Evolutionary conservation across 2,888 invertebrate species (phyloP).

Genomic region (Carabus problematicus): DNA sequence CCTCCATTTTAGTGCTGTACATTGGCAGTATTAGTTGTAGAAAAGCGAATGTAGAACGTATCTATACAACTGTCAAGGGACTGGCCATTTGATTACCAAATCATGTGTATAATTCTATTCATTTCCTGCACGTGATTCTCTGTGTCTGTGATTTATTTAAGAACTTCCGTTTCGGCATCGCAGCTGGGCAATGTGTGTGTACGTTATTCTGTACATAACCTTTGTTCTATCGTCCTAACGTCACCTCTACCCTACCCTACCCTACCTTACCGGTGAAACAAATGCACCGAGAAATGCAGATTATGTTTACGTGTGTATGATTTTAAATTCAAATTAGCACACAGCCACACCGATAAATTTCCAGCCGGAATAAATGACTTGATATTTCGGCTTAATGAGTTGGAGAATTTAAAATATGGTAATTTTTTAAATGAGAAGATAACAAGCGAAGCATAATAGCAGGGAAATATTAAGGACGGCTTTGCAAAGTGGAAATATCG

Average conservation of each 20-base stretch:
- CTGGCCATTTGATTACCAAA: slow-evolving; percentile 37
- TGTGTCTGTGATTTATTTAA: slow-evolving; percentile 29
- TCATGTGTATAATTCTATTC: slow-evolving; percentile 39
- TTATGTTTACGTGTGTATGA: background rate
- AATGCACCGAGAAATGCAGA: slow-evolving; percentile 7
- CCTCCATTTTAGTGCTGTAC: no score
- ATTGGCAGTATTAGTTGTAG: background rate
- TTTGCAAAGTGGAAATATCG: no score
- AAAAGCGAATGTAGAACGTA: no score
- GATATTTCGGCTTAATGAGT: slow-evolving; percentile 17
- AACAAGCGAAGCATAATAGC: no score
- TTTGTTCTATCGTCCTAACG: slow-evolving; percentile 22
- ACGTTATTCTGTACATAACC: slow-evolving; percentile 21
- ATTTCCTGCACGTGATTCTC: slow-evolving; percentile 21
- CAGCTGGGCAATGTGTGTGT: background rate
- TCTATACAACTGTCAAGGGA: background rate
- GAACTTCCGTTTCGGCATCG: slow-evolving; percentile 6
- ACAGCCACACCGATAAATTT: background rate
- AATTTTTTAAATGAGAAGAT: slow-evolving; percentile 11
- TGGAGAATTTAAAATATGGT: slow-evolving; percentile 19
- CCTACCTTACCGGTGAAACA: background rate
- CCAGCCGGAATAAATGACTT: slow-evolving; percentile 10
- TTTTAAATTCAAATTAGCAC: slow-evolving; percentile 24
- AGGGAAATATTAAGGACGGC: no score
- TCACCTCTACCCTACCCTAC: background rate